These are phyloP conservation scores for Cheilosia grossa DNA, from an alignment of 2,888 invertebrate species.

Conservation along the genomic window DNA sequence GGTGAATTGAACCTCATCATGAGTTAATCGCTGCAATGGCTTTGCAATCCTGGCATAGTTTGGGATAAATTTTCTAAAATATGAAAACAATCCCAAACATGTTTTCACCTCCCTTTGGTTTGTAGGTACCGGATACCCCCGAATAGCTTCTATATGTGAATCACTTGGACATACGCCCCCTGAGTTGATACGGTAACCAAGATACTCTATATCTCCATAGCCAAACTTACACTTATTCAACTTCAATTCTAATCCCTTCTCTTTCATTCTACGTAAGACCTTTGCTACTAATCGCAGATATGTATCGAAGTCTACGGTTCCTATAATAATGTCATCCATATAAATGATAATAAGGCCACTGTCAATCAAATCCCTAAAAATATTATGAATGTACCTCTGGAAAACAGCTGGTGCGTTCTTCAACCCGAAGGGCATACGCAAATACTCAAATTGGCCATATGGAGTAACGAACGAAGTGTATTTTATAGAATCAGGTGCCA, in stretches of 20 bases:
- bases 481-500: conserved; percentile 62
- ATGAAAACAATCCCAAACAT: conserved; percentile 63
- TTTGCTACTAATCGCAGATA: conserved; percentile 39
- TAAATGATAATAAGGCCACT: background rate
- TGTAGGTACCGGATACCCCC: conserved; percentile 26
- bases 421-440: conserved; percentile 45
- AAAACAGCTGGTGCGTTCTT: conserved; percentile 51
- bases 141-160: conserved; percentile 38
- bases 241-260: conserved; percentile 10
- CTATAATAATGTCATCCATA: conserved; percentile 2
- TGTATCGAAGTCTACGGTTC: background rate
- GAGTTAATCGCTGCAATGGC: conserved; percentile 38
- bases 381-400: background rate
- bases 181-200: conserved; percentile 39
- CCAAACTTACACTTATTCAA: background rate
- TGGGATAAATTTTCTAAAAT: conserved; percentile 58
- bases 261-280: conserved; percentile 40
- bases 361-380: too few species aligned
- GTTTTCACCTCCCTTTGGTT: conserved; percentile 47
- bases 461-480: conserved; percentile 35
- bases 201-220: conserved; percentile 45
- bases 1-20: conserved; percentile 12
- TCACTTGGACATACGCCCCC: conserved; percentile 56
- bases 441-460: conserved; percentile 10
- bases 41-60: conserved; percentile 59